Evolutionary conservation across 2,888 invertebrate genomes (phyloP), one percentile per base, ranked within the genome.

Genomic region (Masnerella sp.): DNA sequence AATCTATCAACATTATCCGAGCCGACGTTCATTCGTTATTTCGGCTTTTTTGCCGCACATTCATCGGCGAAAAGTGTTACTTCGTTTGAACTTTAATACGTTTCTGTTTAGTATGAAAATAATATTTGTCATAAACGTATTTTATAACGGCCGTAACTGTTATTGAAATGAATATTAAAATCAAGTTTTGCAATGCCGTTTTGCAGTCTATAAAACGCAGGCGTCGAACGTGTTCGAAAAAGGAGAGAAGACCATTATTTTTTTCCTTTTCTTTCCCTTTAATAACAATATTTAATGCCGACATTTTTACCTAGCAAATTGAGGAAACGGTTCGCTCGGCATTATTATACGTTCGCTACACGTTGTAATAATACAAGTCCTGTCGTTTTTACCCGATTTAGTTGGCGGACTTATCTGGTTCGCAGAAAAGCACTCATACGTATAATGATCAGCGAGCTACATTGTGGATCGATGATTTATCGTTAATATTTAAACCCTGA

Each of bases 1-100:
- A 32, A 64, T 64, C 25, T 34, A 61, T 61, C 49, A 61, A 51
- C 34, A 64, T 64, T 20, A 32, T 32, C 15, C 20, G 30, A 14
- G 3, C n/a, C 9, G 42, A 47, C 17, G 11, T 34, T 30, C 22
- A 36, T 30, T 30, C 58, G 14, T 20, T 8, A n/a, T 15, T 20
- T 30, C 32, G 28, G 12, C 0, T 11, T 52, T 51, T 38, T 32
- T 32, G 9, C 32, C 32, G 8, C 32, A 36, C 15, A 8, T 2
- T 30, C 8, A 5, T 25, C 15, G 30, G 9, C 22, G 11, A 42
- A 12, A 54, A 54, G 5, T 17, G 28, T 42, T 25, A 22, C 5
- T 52, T 22, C n/a, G 52, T 38, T 25, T 51, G 2, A 12, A 20
- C 20, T 36, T 34, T 20, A 51, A 2, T 49, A 32, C 32, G 36